Base-by-base conservation (phyloP, 2,888 invertebrate species). In the Leptopilina syphax region DNA sequence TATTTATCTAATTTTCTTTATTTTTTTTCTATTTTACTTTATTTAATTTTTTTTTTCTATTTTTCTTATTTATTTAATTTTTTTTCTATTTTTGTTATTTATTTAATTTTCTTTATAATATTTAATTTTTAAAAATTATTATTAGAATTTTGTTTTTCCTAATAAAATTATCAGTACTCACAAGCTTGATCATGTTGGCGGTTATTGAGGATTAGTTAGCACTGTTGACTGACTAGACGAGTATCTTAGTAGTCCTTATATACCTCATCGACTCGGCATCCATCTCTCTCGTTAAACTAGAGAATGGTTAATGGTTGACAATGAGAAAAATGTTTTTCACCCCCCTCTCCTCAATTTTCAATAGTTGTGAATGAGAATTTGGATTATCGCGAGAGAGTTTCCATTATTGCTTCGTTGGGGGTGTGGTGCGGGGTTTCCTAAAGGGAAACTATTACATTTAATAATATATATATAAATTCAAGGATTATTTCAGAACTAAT, bases 171-270 rank as follows among this genome's bases (percentile, higher is more conserved):
- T 12, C 12, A 34, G 13, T 85, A 90, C 94, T 94, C 93, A 94
- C 94, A 93, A 94, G 92, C 88, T 94, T 94, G 93, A 93, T 94
- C 94, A 94, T 94, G 91, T 93, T 94, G 92, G 87, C 88, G 80
- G 83, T 68, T 73, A 73, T 54, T 50, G 70, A 54, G 54, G 70
- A 73, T 73, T 57, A 24, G 50, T 70, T 70, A 70, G 70, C n/a
- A 73, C 70, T 73, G 70, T 73, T 73, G 70, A 73, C 70, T 73
- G 70, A 73, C 50, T 73, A 73, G 70, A 73, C 34, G 50, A 24
- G 50, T 54, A 27, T 50, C 54, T 34, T 73, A 50, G 27, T 54
- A 73, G 70, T 73, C 70, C 54, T 73, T 73, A 54, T 73, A 73
- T 73, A 73, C 70, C 50, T 41, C 70, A 34, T 73, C 27, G 65